Evolutionary conservation across 2,113 vertebrate genomes (phyloP).

Genomic region (Rhizomys pruinosus): DNA sequence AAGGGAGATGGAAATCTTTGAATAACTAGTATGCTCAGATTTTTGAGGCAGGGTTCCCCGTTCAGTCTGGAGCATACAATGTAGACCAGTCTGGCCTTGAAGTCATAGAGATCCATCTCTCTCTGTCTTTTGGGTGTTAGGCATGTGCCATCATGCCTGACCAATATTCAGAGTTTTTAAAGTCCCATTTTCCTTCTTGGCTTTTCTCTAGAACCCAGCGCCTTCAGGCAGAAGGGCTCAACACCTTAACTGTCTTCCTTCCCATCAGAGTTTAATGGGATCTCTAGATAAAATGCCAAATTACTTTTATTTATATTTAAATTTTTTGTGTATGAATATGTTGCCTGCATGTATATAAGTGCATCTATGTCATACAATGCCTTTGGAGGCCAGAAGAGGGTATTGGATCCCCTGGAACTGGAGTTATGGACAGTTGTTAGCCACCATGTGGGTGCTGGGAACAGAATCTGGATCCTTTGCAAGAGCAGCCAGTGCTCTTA

Average conservation of each 20-base stretch:
- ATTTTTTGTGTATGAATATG: too few species aligned
- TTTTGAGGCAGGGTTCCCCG: neutral
- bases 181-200: neutral
- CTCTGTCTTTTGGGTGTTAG: neutral
- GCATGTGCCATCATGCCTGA: too few species aligned
- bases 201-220: neutral
- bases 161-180: neutral
- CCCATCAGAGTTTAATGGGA: neutral
- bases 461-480: too few species aligned
- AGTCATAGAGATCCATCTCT: too few species aligned
- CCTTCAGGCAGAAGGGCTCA: neutral
- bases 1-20: neutral
- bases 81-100: neutral
- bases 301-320: neutral
- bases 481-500: too few species aligned
- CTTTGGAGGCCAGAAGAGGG: too few species aligned
- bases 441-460: too few species aligned
- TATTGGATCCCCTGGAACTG: too few species aligned
- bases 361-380: too few species aligned
- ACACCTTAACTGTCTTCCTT: neutral
- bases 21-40: neutral
- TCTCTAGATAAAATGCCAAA: neutral
- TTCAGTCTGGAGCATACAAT: neutral
- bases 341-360: too few species aligned
- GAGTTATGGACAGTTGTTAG: too few species aligned